Percentiles rank a stretch among this genome's conserved stretches.
These are phyloP conservation scores for Neolamprologus caudopunctatus DNA, from an alignment of 2,113 vertebrate genomes.

Conservation along the genomic window DNA sequence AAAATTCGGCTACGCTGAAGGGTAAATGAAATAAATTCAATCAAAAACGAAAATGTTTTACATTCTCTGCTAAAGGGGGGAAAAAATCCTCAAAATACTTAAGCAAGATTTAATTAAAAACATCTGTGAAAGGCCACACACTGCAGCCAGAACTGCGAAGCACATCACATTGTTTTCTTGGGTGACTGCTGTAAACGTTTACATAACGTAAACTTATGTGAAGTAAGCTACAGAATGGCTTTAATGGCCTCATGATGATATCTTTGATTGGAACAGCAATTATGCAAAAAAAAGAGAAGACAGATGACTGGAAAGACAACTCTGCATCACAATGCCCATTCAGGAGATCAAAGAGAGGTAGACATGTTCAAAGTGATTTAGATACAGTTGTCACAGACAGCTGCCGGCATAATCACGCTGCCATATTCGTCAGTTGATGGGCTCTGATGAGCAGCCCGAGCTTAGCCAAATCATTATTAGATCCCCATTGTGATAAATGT, in stretches of 20 bases:
- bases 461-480: conserved; percentile 90
- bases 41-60: conserved; percentile 11
- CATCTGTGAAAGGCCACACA: neutral
- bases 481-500: conserved; percentile 96
- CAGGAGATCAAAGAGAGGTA: conserved; percentile 80
- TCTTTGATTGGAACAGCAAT: conserved; percentile 50
- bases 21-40: conserved; percentile 21
- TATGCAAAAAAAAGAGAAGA: conserved; percentile 26
- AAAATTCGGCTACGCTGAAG: neutral
- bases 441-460: conserved; percentile 83
- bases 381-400: conserved; percentile 92
- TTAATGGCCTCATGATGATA: conserved; percentile 41
- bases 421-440: conserved; percentile 88
- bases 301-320: conserved; percentile 41
- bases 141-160: neutral
- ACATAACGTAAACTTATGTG: neutral
- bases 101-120: conserved; percentile 7
- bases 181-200: neutral
- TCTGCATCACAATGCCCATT: conserved; percentile 53
- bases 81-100: neutral
- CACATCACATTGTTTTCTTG: neutral
- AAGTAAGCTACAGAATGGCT: neutral
- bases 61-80: neutral
- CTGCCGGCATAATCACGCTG: conserved; percentile 92
- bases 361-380: conserved; percentile 78